Evolutionary conservation across 2,113 vertebrate genomes (phyloP), one percentile per base, ranked within the genome.

Genomic region (Quiscalus mexicanus): DNA sequence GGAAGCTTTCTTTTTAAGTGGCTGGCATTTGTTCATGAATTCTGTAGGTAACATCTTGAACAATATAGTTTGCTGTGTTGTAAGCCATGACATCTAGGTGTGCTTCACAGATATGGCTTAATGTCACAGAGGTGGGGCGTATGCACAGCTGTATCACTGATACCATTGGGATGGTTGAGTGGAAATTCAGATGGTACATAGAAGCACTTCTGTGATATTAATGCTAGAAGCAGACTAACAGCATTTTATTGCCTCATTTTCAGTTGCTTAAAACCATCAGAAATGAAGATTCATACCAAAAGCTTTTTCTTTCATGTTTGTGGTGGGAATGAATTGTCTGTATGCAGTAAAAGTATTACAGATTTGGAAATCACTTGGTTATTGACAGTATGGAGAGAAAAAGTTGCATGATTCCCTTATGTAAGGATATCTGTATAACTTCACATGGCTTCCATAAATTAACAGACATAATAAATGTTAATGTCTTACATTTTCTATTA

Each of bases 221-320:
- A 87, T 79, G 90, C 90, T 73, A 74, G 90, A 91, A 95, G 74
- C 74, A 96, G 62, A 96, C 93, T 96, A 93, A 96, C 90, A 94
- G 85, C 92, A 93, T 94, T 69, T 78, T 93, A 91, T 17, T 96
- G 86, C 77, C 78, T 96, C 94, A 91, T 94, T 89, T 87, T 91
- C 70, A 95, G 94, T 97, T 97, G 91, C 94, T 93, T 89, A 83
- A 97, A 96, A 62, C 69, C 94, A 95, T 95, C 81, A 91, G 58
- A 95, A 93, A 62, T 65, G 42, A 78, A 89, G 62, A 84, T 75
- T 70, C 73, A 94, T 27, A 71, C 39, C 64, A 42, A 85, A 73
- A 91, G 58, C 93, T 90, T 96, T 94, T 90, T 39, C 67, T 85
- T 87, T 80, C 18, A n/a, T 93, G 39, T 93, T 87, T 89, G 58